Evolutionary conservation across 2,888 invertebrate genomes (phyloP).

Genomic region (Adela reaumurella): DNA sequence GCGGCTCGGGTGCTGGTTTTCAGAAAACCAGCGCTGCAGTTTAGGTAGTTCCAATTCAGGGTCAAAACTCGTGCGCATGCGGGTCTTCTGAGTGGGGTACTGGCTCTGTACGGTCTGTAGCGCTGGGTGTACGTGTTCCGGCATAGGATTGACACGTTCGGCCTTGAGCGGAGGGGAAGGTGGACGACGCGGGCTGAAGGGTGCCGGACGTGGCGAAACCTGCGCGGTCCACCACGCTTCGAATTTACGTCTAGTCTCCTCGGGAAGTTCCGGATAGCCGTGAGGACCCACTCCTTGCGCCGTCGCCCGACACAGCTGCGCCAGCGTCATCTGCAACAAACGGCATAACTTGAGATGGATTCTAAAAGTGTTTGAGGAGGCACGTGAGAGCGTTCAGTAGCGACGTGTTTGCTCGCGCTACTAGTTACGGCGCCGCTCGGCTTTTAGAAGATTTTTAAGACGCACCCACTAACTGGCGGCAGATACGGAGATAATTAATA

Average conservation of each 20-base stretch:
- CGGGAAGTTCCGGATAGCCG: constrained; percentile 67
- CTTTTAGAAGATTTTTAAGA: constrained; percentile 49
- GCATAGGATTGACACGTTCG: constrained; percentile 42
- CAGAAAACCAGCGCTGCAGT: constrained; percentile 93
- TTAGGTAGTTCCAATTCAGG: constrained; percentile 95
- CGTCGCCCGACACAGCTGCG: constrained; percentile 79
- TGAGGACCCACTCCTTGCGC: constrained; percentile 55
- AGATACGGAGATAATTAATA: constrained; percentile 47
- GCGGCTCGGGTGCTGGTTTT: constrained; percentile 95
- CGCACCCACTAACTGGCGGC: constrained; percentile 49
- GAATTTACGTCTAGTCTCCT: constrained; percentile 83
- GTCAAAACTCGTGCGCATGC: constrained; percentile 96
- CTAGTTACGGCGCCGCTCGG: constrained; percentile 18
- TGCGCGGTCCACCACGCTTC: constrained; percentile 88
- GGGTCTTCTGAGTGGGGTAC: constrained; percentile 80
- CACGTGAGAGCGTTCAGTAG: not conserved
- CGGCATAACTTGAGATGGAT: constrained; percentile 8
- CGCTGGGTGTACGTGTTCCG: constrained; percentile 66
- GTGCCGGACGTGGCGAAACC: constrained; percentile 59
- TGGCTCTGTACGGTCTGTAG: constrained; percentile 73
- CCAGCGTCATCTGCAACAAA: constrained; percentile 68
- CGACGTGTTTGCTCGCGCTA: not conserved
- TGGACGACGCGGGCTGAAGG: constrained; percentile 48
- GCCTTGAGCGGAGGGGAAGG: constrained; percentile 47
- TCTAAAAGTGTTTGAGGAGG: not conserved